phyloP scores from a whole-genome alignment of 2,888 invertebrate species.

The Zelleria hepariella region DNA sequence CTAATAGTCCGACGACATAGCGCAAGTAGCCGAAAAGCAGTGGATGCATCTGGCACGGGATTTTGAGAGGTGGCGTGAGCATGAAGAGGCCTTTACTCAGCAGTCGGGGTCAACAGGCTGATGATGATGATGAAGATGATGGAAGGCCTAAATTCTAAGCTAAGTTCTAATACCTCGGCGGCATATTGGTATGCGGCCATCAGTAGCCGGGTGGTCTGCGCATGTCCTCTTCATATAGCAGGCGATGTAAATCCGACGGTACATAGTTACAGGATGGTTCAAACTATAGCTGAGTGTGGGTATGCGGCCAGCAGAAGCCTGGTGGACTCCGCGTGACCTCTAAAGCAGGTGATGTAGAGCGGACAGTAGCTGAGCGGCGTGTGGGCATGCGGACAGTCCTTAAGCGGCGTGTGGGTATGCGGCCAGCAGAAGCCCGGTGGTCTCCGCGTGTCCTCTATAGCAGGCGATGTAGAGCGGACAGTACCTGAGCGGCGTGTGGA shows the following conservation, averaged over 20 bases:
- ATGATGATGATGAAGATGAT: no score
- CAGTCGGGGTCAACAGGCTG: no score
- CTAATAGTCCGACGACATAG: no score
- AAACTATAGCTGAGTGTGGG: no score
- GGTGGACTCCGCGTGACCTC: constrained; percentile 85
- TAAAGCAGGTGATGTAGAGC: constrained; percentile 90
- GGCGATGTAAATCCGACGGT: constrained; percentile 93
- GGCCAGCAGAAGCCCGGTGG: constrained; percentile 81
- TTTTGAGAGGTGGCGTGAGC: no score
- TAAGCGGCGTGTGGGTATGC: no score
- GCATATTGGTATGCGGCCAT: constrained; percentile 89
- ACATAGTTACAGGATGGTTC: constrained; percentile 93
- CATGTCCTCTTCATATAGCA: constrained; percentile 89
- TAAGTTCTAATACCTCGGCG: constrained; percentile 79
- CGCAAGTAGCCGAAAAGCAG: no score
- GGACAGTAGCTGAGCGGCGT: constrained; percentile 94
- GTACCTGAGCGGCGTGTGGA: constrained; percentile 85
- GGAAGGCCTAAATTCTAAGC: no score
- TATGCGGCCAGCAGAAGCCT: constrained; percentile 83
- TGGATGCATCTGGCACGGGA: no score
- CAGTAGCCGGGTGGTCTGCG: constrained; percentile 81
- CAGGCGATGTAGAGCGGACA: constrained; percentile 93
- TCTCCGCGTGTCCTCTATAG: constrained; percentile 85
- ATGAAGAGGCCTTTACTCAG: no score
- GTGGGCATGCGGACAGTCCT: no score